Base-by-base conservation (phyloP, 2,888 invertebrate species). In the Campaea margaritaria region DNA sequence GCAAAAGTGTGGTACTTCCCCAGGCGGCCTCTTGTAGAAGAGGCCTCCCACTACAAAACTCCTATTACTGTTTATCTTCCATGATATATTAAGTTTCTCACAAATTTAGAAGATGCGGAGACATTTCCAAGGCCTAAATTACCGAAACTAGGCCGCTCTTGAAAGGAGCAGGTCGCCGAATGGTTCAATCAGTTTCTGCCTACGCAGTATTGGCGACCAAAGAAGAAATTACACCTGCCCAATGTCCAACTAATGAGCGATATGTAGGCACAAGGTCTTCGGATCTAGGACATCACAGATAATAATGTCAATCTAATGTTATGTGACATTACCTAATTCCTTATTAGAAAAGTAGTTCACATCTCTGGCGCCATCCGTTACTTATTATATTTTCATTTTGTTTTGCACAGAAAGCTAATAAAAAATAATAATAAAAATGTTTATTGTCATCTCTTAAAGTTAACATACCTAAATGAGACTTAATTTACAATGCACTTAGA, bases 241-340 rank as follows among this genome's bases (percentile, higher is more conserved):
- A 65, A 66, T 70, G 67, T 67, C 38, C 49, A 10, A 47, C 21
- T 45, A 55, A 55, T 56, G 16, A 43, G 49, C 11, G 38, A 51
- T 16, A 46, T 45, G 49, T 56, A 45, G 41, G 34, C 13, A 31
- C 51, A 57, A 57, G 51, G 57, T 41, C 50, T 34, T 16, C 39
- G n/a, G 49, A 57, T 34, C 49, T 44, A 44, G 16, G 38, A 50
- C 45, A 45, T 50, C 44, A 46, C 13, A 46, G 13, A 31, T 44
- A 56, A 55, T 34, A 16, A 45, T 42, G 48, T 44, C 56, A 16
- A 38, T 43, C 45, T n/a, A n/a, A 11, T 43, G 13, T 13, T 49
- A 2, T 28, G 16, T 34, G 39, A 21, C 44, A 16, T 56, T 31
- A 31, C 31, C 31, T 31, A 31, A 31, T 31, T 31, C 31, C 5